phyloP scores from a whole-genome alignment of 2,888 invertebrate genomes.

The Sarcophaga rosellei region DNA sequence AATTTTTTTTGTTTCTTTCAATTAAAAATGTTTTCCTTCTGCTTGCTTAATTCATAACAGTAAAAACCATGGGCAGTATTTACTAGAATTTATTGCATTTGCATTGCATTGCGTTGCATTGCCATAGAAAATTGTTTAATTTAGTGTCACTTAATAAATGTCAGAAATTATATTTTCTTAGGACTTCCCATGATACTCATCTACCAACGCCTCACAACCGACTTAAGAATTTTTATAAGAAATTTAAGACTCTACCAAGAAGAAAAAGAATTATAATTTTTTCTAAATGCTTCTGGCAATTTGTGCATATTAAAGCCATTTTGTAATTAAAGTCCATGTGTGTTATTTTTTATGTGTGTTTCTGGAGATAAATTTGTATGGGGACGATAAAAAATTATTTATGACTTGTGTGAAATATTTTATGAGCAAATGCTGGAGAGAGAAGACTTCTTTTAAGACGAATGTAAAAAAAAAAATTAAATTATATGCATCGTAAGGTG shows the following conservation, averaged over 20 bases:
- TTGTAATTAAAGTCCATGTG: background rate
- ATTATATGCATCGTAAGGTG: background rate
- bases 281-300: background rate
- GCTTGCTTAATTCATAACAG: constrained; percentile 4
- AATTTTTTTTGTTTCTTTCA: background rate
- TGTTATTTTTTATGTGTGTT: background rate
- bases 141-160: constrained; percentile 59
- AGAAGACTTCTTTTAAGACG: no score
- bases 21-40: constrained; percentile 24
- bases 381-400: background rate
- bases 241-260: background rate
- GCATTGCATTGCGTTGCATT: background rate
- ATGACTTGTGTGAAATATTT: no score
- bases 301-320: background rate
- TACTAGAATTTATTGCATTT: background rate
- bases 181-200: background rate
- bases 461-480: background rate
- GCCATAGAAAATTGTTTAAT: constrained; percentile 52
- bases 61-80: constrained; percentile 22
- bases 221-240: background rate
- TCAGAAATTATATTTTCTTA: constrained; percentile 22
- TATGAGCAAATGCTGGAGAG: no score
- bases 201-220: background rate
- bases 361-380: background rate
- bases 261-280: background rate